Evolutionary conservation across 30 jellyfish, hydroid and myxozoan species (phyloP).

Genomic region (Turritopsis rubra): DNA sequence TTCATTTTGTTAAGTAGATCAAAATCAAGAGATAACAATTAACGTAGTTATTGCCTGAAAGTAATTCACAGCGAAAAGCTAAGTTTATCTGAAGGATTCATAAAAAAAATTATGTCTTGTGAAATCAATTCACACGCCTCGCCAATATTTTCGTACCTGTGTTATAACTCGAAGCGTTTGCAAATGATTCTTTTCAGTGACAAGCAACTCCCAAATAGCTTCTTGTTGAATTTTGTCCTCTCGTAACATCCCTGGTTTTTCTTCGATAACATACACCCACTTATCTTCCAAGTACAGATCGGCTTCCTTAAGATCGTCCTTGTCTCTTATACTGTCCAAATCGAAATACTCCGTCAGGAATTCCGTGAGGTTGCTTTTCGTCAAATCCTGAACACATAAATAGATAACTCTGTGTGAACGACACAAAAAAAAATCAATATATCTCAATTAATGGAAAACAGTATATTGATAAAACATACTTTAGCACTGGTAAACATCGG

Average conservation of each 20-base stretch:
- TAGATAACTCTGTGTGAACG: neutral
- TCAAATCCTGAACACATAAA: neutral
- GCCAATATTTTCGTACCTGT: constrained; percentile 51
- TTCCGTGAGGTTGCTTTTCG: constrained; percentile 1
- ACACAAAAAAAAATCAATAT: neutral
- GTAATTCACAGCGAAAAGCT: neutral
- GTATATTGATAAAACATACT: neutral
- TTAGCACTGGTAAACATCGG: constrained; percentile 2
- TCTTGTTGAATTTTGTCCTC: constrained; percentile 77
- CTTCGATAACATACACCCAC: constrained; percentile 34
- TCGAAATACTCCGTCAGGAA: neutral
- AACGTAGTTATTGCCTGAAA: neutral
- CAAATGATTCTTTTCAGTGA: constrained; percentile 68
- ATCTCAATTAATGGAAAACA: neutral
- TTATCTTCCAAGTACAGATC: constrained; percentile 24
- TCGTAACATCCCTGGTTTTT: constrained; percentile 37
- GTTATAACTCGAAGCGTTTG: constrained; percentile 59
- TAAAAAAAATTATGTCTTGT: neutral
- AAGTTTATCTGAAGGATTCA: neutral
- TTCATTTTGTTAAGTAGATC: neutral
- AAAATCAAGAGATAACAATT: neutral
- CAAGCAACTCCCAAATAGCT: constrained; percentile 94
- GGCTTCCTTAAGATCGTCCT: neutral
- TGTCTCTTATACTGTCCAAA: neutral
- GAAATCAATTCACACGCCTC: neutral